Evolutionary conservation across 2,888 invertebrate genomes (phyloP), one percentile per base, ranked within the genome.

Genomic region (Caenorhabditis imperialis): DNA sequence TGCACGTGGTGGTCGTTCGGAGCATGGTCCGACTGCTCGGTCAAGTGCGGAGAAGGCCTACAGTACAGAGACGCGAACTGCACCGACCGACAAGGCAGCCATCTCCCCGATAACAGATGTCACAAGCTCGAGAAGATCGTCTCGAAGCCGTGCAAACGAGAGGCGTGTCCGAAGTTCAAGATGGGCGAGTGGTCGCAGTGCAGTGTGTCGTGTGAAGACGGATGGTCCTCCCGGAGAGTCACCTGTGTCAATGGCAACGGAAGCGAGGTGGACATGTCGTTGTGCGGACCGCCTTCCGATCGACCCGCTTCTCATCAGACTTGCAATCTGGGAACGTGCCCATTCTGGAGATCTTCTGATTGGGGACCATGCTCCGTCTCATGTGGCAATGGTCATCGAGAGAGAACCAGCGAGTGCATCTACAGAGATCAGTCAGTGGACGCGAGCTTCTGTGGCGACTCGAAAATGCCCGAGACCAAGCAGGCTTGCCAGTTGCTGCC

Each of bases 101-200:
- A 37, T 35, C 57, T 63, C 7, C 45, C 33, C n/a, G 74, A 74
- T n/a, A 35, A 47, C n/a, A 57, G 74, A 7, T 88, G 88, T 50
- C 82, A 84, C 40, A 47, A 63, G 16, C 53, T 76, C 23, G 82
- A 84, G 65, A 69, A 77, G 40, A 84, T 86, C 37, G 69, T 82
- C 8, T 82, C 82, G n/a, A 86, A 88, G 65, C 76, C 82, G 4
- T 90, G 90, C 79, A 86, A 88, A 62, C 78, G 83, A 20, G 83
- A 85, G 3, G 83, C 83, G 0, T 90, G 90, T 84, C 88, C 90
- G 1, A 76, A 79, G 8, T 90, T 90, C 89, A 83, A 85, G 60
- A 72, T 84, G 0, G 86, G 86, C 14, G 84, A 88, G n/a, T 90
- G 89, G 89, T 85, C 78, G 2, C 54, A 63, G 20, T 81, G 81